These are phyloP conservation scores for Archaeoteleia sp. DNA, from an alignment of 2,888 invertebrate species.

Conservation along the genomic window DNA sequence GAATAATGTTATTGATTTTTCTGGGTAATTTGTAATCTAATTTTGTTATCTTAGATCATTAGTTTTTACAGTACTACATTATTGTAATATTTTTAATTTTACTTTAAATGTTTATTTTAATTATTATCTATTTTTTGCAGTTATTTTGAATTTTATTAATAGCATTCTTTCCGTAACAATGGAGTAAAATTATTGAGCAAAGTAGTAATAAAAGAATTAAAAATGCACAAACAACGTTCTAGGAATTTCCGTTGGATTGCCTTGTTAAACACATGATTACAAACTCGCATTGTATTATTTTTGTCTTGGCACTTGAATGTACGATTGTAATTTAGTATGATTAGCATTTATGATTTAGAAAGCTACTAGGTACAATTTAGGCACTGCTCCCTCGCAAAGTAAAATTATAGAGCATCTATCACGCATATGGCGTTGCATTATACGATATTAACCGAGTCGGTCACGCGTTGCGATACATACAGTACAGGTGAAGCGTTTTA, in stretches of 20 bases:
- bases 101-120: too few relatives aligned
- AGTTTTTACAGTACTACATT: too few relatives aligned
- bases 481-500: slow-evolving; percentile 58
- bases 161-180: neutral
- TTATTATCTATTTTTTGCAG: too few relatives aligned
- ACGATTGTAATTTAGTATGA: slow-evolving; percentile 32
- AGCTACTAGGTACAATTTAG: slow-evolving; percentile 37
- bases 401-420: slow-evolving; percentile 49
- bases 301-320: slow-evolving; percentile 26
- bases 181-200: neutral
- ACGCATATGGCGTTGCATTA: slow-evolving; percentile 41
- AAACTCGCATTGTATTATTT: slow-evolving; percentile 15
- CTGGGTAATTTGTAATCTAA: too few relatives aligned
- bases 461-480: slow-evolving; percentile 52
- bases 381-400: slow-evolving; percentile 30
- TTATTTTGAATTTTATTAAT: neutral
- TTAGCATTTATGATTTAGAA: slow-evolving; percentile 48
- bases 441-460: slow-evolving; percentile 32
- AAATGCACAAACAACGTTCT: too few relatives aligned
- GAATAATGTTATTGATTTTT: too few relatives aligned
- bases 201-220: too few relatives aligned
- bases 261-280: neutral
- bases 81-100: too few relatives aligned
- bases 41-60: too few relatives aligned
- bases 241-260: slow-evolving; percentile 6